Conservation (phyloP, 2,888 invertebrate genomes). For the Sarcophaga carnaria region DNA sequence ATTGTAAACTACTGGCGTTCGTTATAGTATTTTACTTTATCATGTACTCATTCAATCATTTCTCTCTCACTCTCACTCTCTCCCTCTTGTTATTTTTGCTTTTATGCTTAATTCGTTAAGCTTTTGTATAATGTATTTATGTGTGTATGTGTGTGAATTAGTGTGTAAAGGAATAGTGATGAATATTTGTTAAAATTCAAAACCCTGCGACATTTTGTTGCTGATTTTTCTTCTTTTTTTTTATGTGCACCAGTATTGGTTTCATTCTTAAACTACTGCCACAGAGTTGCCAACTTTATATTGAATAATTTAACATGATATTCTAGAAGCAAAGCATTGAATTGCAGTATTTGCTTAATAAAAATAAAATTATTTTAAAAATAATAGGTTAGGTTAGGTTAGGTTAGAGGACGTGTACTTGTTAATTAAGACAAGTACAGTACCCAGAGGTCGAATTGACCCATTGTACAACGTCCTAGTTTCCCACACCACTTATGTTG, state of each 20-base stretch:
- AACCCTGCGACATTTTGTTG: conserved; percentile 44
- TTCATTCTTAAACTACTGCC: no score
- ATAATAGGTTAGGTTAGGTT: no score
- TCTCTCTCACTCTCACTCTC: neutral
- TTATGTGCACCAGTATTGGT: neutral
- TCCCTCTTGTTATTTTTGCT: conserved; percentile 14
- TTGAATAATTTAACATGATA: no score
- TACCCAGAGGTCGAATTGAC: no score
- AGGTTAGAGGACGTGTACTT: no score
- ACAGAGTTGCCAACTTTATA: no score
- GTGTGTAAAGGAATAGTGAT: conserved; percentile 21
- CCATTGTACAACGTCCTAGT: no score
- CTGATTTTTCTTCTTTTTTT: conserved; percentile 2
- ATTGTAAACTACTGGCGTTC: conserved; percentile 18
- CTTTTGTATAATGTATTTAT: neutral
- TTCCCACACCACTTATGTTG: no score
- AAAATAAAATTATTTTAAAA: no score
- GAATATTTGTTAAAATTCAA: conserved; percentile 29
- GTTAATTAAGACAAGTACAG: no score
- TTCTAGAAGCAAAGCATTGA: no score
- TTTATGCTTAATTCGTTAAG: neutral
- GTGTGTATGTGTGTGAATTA: neutral
- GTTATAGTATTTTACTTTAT: conserved; percentile 29
- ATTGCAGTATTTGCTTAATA: no score
- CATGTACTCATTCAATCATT: neutral